Evolutionary conservation across 2,113 vertebrate species (phyloP), one percentile per base, ranked within the genome.

Genomic region (Peucedramus taeniatus): DNA sequence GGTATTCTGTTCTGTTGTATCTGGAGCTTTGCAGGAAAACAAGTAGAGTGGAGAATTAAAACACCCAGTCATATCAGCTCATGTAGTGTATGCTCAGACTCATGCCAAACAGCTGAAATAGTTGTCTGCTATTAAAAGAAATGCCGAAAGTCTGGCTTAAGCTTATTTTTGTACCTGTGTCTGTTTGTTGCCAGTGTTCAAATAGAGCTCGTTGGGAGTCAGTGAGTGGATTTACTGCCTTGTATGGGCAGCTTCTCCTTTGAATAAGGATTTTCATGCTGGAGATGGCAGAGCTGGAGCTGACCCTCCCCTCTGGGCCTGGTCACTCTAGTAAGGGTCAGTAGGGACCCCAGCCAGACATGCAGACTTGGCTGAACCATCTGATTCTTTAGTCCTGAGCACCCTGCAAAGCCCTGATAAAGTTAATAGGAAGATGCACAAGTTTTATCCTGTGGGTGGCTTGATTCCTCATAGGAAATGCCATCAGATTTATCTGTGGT

Each of bases 91-190:
- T 71, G n/a, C 53, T 71, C 49, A 63, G 66, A 54, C 17, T 53
- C 47, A n/a, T 54, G 70, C 44, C 71, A 71, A 68, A 40, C 61
- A 76, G 49, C 76, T 95, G 71, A 94, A 91, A 69, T 79, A 80
- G 35, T 33, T 50, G 23, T 31, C 49, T 72, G 33, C 71, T 93
- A 39, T 60, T 83, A 72, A 88, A 92, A 66, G 51, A 85, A 80
- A 50, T 39, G 49, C 33, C 35, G 33, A 13, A 72, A 77, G 16
- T 64, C 53, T 54, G 71, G 18, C 49, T 89, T 19, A 19, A 33
- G 44, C 64, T 64, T 89, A 50, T 83, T 95, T 90, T 91, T 86
- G 47, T 83, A 60, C 80, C 66, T 83, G 49, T 2, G 8, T 83
- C 23, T 91, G 30, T 2, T 28, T 85, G 71, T n/a, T 90, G 75